Evolutionary conservation across 2,888 invertebrate species (phyloP).

Genomic region (Neria commutata): DNA sequence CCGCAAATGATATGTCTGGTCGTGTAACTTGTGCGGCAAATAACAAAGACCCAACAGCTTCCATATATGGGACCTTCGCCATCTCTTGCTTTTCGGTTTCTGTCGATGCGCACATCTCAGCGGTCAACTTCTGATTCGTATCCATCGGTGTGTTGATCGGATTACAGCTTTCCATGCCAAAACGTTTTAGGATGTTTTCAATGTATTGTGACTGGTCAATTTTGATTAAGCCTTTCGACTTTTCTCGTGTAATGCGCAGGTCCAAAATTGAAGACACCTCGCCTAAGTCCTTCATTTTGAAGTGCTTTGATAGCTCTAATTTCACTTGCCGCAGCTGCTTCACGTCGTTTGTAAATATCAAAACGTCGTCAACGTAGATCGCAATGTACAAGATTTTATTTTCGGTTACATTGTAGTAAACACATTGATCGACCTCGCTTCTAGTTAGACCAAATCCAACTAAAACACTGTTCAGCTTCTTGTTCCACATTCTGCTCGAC

Average conservation of each 20-base stretch:
- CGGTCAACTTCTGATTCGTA: slow-evolving; percentile 25
- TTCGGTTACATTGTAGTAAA: background rate
- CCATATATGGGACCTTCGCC: slow-evolving; percentile 27
- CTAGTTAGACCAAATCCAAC: slow-evolving; percentile 2
- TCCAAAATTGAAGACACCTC: background rate
- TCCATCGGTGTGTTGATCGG: slow-evolving; percentile 30
- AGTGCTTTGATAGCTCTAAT: background rate
- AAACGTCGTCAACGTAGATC: slow-evolving; percentile 7
- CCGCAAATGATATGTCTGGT: slow-evolving; percentile 33
- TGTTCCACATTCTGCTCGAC: slow-evolving; percentile 8
- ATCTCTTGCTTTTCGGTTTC: slow-evolving; percentile 10
- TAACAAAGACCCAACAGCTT: slow-evolving; percentile 32
- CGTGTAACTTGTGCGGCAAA: slow-evolving; percentile 30
- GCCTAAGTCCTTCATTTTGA: slow-evolving; percentile 9
- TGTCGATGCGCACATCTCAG: slow-evolving; percentile 24
- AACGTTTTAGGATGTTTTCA: slow-evolving; percentile 27
- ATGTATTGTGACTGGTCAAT: slow-evolving; percentile 23
- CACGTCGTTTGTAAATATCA: background rate
- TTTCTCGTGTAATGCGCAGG: slow-evolving; percentile 11
- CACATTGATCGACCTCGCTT: background rate
- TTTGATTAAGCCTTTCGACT: slow-evolving; percentile 11
- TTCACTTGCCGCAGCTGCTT: background rate
- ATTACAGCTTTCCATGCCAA: slow-evolving; percentile 25
- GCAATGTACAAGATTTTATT: slow-evolving; percentile 4
- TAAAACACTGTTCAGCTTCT: slow-evolving; percentile 7